Percentiles rank a stretch among this genome's conserved stretches.
phyloP scores from a whole-genome alignment of 1,140 invertebrate genomes.

The Pogonus chalceus region DNA sequence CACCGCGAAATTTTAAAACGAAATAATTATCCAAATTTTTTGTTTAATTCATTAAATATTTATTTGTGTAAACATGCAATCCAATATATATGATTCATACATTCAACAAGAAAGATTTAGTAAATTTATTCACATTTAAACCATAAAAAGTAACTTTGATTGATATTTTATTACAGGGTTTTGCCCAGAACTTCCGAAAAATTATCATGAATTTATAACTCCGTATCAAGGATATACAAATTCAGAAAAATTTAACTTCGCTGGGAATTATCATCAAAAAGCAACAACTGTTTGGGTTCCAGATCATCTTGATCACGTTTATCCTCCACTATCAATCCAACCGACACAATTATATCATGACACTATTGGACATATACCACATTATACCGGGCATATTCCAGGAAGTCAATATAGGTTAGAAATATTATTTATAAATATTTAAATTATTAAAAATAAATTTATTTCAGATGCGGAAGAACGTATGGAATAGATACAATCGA shows the following conservation, averaged over 20 bases:
- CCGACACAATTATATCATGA: conserved; percentile 54
- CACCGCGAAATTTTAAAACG: no score
- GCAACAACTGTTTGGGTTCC: conserved; percentile 59
- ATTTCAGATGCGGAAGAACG: conserved; percentile 54
- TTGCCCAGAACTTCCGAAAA: conserved; percentile 55
- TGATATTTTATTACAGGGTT: conserved; percentile 41
- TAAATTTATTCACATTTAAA: conserved; percentile 8
- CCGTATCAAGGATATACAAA: conserved; percentile 49
- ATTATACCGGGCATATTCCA: conserved; percentile 62
- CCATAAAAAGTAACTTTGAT: conserved; percentile 7
- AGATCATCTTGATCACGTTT: conserved; percentile 40
- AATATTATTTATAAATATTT: conserved; percentile 12
- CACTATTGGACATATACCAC: conserved; percentile 57
- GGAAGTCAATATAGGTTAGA: conserved; percentile 52
- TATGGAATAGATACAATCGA: conserved; percentile 58
- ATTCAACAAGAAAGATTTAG: conserved; percentile 26
- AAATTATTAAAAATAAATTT: conserved; percentile 12
- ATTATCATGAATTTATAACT: conserved; percentile 50
- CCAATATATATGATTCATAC: conserved; percentile 27
- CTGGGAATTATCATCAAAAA: conserved; percentile 53
- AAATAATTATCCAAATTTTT: no score
- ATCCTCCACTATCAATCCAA: conserved; percentile 39
- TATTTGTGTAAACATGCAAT: conserved; percentile 28
- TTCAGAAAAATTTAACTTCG: conserved; percentile 54
- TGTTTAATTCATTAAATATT: no score